phyloP scores from a whole-genome alignment of 2,888 invertebrate species.

The Griposia aprilina region DNA sequence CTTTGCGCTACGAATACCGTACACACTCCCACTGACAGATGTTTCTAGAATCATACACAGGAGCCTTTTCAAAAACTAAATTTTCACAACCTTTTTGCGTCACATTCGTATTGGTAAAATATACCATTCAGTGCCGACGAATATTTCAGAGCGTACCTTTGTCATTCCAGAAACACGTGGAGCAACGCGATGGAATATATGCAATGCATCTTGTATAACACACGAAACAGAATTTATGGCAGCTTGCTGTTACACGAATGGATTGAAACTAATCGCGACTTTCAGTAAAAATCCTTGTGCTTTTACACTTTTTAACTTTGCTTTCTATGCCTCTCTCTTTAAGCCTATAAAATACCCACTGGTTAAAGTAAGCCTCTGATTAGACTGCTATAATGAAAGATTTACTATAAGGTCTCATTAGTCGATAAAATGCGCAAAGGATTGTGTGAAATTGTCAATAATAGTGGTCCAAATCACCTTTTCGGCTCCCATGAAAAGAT shows the following conservation, averaged over 20 bases:
- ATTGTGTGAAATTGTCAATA: not conserved
- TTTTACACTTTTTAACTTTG: not conserved
- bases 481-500: not conserved
- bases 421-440: not conserved
- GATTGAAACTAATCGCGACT: conserved; percentile 35
- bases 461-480: not conserved
- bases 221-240: conserved; percentile 49
- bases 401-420: not conserved
- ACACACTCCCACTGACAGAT: conserved; percentile 78
- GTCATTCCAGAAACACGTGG: conserved; percentile 31
- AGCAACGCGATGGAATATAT: conserved; percentile 40
- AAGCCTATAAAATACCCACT: not conserved
- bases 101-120: conserved; percentile 54
- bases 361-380: not conserved
- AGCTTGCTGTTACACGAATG: conserved; percentile 35
- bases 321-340: not conserved
- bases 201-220: conserved; percentile 52
- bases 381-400: not conserved
- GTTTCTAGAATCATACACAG: conserved; percentile 72
- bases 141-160: conserved; percentile 56
- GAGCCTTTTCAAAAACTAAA: conserved; percentile 58
- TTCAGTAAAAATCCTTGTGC: conserved; percentile 5
- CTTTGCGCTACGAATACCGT: conserved; percentile 83
- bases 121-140: conserved; percentile 52
- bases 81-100: conserved; percentile 54